Conservation (phyloP, 2,797 vertebrate species). For the Leuciscus waleckii region DNA sequence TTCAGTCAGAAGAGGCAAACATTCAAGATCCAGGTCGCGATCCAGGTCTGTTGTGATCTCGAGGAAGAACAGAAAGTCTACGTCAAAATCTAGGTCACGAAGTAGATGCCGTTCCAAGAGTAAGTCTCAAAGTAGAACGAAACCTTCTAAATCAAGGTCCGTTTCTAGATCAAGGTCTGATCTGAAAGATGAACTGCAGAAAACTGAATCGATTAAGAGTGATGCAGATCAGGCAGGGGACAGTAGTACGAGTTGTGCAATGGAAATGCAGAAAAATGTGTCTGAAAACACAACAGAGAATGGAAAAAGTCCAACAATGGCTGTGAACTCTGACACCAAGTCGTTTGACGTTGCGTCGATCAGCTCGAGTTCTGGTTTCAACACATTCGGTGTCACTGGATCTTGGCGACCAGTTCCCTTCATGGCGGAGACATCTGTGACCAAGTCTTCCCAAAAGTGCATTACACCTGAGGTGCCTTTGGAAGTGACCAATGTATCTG, state of each 20-base stretch:
- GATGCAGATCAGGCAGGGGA: background rate
- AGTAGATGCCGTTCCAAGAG: slow-evolving; percentile 51
- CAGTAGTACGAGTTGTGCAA: background rate
- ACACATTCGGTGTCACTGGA: slow-evolving; percentile 30
- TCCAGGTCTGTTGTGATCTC: slow-evolving; percentile 59
- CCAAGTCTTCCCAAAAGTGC: slow-evolving; percentile 50
- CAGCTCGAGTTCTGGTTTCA: background rate
- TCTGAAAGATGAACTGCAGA: slow-evolving; percentile 36
- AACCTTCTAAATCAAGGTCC: slow-evolving; percentile 58
- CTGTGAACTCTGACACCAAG: background rate
- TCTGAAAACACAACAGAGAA: slow-evolving; percentile 26
- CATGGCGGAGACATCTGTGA: slow-evolving; percentile 41
- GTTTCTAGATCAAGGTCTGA: slow-evolving; percentile 56
- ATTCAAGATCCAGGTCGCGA: slow-evolving; percentile 58
- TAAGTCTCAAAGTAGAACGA: slow-evolving; percentile 33
- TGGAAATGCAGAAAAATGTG: background rate
- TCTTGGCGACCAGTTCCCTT: slow-evolving; percentile 69
- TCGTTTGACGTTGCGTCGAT: background rate
- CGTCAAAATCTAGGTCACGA: slow-evolving; percentile 51
- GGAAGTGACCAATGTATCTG: slow-evolving; percentile 9
- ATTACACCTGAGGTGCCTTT: slow-evolving; percentile 55
- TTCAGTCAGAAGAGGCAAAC: slow-evolving; percentile 39
- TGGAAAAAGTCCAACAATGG: background rate
- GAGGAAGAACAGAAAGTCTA: slow-evolving; percentile 51
- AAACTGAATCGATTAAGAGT: slow-evolving; percentile 19